Base-by-base conservation (phyloP, 2,113 vertebrate genomes). In the Hemicordylus capensis region DNA sequence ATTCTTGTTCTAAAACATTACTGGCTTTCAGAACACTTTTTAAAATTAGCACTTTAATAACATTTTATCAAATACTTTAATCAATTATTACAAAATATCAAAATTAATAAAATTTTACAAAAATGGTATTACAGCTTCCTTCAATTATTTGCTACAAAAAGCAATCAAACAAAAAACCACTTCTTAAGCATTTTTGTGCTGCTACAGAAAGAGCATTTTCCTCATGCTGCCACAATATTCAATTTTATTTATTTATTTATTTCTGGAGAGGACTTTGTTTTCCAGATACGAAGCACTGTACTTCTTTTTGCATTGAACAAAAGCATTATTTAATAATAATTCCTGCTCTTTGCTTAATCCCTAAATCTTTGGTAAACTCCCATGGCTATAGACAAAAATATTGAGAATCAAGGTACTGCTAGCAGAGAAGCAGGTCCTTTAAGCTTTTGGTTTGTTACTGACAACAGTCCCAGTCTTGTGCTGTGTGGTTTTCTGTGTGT, bases 1-100 rank as follows among this genome's bases (percentile, higher is more conserved):
- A 84, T 11, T 39, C 46, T 66, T 34, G 64, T 70, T 58, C 64
- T 46, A 46, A 70, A 77, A 48, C 19, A 85, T n/a, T 46, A 24
- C 3, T 58, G 19, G 48, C 37, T 24, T 58, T 37, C 11, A 34
- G 37, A 24, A 59, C 24, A 73, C 44, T 54, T 39, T 14, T 19
- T 48, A 19, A 63, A 44, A 69, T 77, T 34, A 46, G 34, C 9
- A 73, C 17, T 61, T 73, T 59, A n/a, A 15, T 59, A 46, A 31
- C 17, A 4, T 69, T 67, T 34, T 39, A 46, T 78, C 37, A 77
- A 73, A 77, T 42, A 56, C 26, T 64, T 83, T 61, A 37, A 42
- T 46, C 31, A 61, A 46, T 73, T 85, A 69, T 69, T 84, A 67
- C 48, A 76, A 69, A 77, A 63, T 76, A 76, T 51, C 70, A 75